Percentiles rank a stretch among this genome's conserved stretches.
Conservation (phyloP, 1,140 invertebrate genomes). For the Lordiphosa clarofinis region DNA sequence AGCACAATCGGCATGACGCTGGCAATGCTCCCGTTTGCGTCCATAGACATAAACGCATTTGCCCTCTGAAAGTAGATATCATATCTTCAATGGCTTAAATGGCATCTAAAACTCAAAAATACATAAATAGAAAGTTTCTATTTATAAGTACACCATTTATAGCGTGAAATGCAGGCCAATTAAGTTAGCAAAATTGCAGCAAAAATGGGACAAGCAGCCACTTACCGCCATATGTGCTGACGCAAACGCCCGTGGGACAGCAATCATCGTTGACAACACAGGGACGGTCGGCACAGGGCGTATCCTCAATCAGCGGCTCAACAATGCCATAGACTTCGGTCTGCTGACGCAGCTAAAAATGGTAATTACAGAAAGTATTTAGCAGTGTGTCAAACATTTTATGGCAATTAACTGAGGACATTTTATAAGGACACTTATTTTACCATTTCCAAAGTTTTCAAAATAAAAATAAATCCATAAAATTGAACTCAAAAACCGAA, state of each 20-base stretch:
- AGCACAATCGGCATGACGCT: constrained; percentile 87
- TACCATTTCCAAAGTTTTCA: no score
- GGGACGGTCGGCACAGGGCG: constrained; percentile 84
- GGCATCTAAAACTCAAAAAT: no score
- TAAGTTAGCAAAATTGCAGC: neutral
- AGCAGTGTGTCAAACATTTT: constrained; percentile 3
- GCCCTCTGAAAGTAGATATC: no score
- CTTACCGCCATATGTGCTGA: constrained; percentile 86
- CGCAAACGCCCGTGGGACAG: constrained; percentile 87
- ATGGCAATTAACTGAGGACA: neutral
- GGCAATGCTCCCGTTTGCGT: constrained; percentile 87
- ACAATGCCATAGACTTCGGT: constrained; percentile 80
- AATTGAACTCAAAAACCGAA: no score
- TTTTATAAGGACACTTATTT: no score
- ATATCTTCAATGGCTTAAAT: no score
- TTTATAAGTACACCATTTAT: no score
- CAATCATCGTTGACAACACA: constrained; percentile 89
- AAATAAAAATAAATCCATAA: no score
- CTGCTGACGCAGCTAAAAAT: constrained; percentile 40
- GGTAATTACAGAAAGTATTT: constrained; percentile 43
- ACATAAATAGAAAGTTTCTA: no score
- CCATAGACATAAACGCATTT: constrained; percentile 87
- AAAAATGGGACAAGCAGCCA: neutral
- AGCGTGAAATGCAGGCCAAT: neutral
- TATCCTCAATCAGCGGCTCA: constrained; percentile 81